phyloP scores from a whole-genome alignment of 2,888 invertebrate species.

The Dryocosmus kuriphilus region DNA sequence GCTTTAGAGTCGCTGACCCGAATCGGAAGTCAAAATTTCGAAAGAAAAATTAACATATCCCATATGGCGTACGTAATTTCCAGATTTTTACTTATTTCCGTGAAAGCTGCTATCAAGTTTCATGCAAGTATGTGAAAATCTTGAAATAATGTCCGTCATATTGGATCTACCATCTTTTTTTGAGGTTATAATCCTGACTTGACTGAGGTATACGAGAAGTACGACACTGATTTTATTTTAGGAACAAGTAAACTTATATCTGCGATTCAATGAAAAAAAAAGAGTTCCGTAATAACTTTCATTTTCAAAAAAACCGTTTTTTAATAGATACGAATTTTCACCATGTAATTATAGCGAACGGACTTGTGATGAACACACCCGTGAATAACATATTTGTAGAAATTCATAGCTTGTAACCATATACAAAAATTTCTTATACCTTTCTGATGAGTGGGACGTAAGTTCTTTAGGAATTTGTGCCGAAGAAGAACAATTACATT shows the following conservation, averaged over 20 bases:
- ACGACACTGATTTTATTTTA: not conserved
- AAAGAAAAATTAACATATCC: too few species aligned
- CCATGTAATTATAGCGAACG: not conserved
- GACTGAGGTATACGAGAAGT: not conserved
- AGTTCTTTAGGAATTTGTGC: conserved; percentile 66
- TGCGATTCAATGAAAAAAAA: not conserved
- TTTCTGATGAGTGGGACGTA: conserved; percentile 59
- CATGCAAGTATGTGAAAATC: too few species aligned
- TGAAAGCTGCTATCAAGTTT: too few species aligned
- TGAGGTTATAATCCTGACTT: too few species aligned
- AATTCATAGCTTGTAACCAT: conserved; percentile 54
- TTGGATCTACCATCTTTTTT: too few species aligned
- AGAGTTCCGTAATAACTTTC: not conserved
- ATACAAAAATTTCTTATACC: conserved; percentile 65
- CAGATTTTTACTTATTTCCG: too few species aligned
- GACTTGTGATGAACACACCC: conserved; percentile 33
- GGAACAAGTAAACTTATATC: not conserved
- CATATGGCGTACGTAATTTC: too few species aligned
- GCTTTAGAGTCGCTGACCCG: too few species aligned
- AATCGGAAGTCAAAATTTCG: too few species aligned
- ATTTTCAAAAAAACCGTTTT: not conserved
- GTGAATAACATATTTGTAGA: conserved; percentile 54
- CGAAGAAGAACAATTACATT: conserved; percentile 58
- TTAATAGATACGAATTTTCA: conserved; percentile 6
- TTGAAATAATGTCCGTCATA: too few species aligned